A percentile compares a stretch with the other conserved stretches of the same genome.
phyloP scores from a whole-genome alignment of 2,888 invertebrate genomes.

The Slavum lentiscoides region DNA sequence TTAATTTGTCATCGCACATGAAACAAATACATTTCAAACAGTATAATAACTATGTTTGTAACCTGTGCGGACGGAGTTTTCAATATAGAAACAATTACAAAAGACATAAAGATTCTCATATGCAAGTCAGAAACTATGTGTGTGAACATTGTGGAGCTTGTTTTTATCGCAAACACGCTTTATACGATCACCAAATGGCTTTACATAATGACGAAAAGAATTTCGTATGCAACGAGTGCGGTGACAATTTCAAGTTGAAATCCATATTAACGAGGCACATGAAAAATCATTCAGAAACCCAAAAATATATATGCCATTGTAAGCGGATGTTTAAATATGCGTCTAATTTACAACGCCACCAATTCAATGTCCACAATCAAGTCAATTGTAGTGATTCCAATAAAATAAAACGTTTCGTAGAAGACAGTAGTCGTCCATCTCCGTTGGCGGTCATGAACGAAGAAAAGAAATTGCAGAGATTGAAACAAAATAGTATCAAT shows the following conservation, averaged over 20 bases:
- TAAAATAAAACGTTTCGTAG: conserved; percentile 37
- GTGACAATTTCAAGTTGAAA: conserved; percentile 44
- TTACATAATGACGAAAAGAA: conserved; percentile 40
- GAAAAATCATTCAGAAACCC: conserved; percentile 39
- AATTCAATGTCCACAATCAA: conserved; percentile 43
- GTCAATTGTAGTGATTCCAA: not conserved
- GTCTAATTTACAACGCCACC: conserved; percentile 42
- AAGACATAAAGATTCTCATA: conserved; percentile 46
- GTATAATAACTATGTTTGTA: conserved; percentile 44
- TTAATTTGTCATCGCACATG: conserved; percentile 39
- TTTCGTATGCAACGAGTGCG: conserved; percentile 36
- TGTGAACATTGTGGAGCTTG: conserved; percentile 49
- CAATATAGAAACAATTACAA: conserved; percentile 45
- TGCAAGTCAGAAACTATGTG: conserved; percentile 43
- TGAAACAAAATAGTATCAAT: conserved; percentile 17
- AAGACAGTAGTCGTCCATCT: conserved; percentile 40
- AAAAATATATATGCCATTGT: conserved; percentile 39
- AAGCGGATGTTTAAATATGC: conserved; percentile 42
- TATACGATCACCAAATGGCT: conserved; percentile 33
- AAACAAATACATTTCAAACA: conserved; percentile 47
- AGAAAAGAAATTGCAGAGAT: conserved; percentile 34
- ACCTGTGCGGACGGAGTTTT: conserved; percentile 38
- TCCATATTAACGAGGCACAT: conserved; percentile 43
- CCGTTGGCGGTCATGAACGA: conserved; percentile 36
- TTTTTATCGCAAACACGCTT: conserved; percentile 40